Base-by-base conservation (phyloP, 2,113 vertebrate species). In the Malurus alboscapulatus region DNA sequence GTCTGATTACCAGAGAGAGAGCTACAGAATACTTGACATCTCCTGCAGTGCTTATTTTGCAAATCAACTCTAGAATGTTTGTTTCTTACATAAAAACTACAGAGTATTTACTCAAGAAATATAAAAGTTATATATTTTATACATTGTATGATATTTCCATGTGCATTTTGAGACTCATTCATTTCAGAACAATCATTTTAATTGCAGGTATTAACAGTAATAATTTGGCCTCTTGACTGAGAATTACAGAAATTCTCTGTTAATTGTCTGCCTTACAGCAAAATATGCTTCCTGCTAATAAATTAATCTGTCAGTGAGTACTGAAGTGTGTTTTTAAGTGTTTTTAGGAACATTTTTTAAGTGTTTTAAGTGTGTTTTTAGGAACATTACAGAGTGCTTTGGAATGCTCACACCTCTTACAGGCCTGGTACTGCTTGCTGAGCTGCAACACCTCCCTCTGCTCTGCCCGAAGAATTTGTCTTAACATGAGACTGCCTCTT, bases 211-310 rank as follows among this genome's bases (percentile, higher is more conserved):
- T 62, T 72, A 89, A 29, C 44, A 42, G 54, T 87, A 76, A 69
- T 57, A 53, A 79, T 73, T 82, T 80, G 67, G 59, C 71, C 55
- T 91, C 38, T 38, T 79, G 66, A 55, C 68, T 71, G 59, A 89
- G 68, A 92, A 81, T 86, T 59, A 83, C 32, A 74, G 40, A 71
- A 77, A 53, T 84, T 84, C 73, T 84, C 90, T 94, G 59, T 85
- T 92, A 51, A 50, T 68, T 83, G 53, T 86, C 68, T 91, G 87
- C 75, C 85, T 94, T 91, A 71, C 84, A 88, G 87, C 87, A 93
- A 96, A 94, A 92, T 53, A 30, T 84, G 59, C 72, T 77, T 93
- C 65, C 72, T 72, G 91, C 82, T 92, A 96, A 95, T 96, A 96
- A 96, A 96, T 55, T 45, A 48, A 63, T 71, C 54, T 19, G 18